Base-by-base conservation (phyloP, 2,113 vertebrate species). In the Tachysurus vachellii region DNA sequence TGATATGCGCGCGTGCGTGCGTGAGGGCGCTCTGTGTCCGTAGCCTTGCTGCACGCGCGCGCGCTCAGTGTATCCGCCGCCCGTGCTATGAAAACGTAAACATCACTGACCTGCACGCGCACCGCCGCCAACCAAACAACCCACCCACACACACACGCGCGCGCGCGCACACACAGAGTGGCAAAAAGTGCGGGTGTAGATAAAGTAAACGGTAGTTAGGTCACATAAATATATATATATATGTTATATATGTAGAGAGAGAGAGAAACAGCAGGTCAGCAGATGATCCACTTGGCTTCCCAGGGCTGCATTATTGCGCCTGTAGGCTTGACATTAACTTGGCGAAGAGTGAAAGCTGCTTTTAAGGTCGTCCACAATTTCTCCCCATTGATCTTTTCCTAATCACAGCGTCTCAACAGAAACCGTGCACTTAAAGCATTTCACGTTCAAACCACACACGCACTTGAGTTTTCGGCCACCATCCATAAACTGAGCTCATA, bases 271-370 rank as follows among this genome's bases (percentile, higher is more conserved):
- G 91, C 91, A 83, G 90, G 91, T 90, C 89, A 91, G 83, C 82
- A 83, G 89, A 85, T 88, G 86, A 90, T 91, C 90, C 89, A 91
- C 88, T 84, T 71, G 81, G 90, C 88, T 88, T 89, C 85, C 90
- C 82, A 90, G 76, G 88, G 83, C 89, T 92, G 90, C 90, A 80
- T 88, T 90, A 89, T 86, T 90, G 91, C 88, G 90, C 83, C 88
- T 89, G 84, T 88, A 88, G 82, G 89, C 84, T 80, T 89, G 88
- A 92, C 91, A 91, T 91, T 88, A 91, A 92, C 89, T 89, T 83
- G 85, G 88, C 84, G 71, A 89, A 71, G 80, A 87, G 77, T 53
- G 36, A 86, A 86, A 90, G 84, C 88, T 85, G 81, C 75, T 75
- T 89, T 92, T 92, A 92, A 92, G 91, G 91, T 92, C 85, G 92